These are phyloP conservation scores for Ariolimax columbianus DNA, from an alignment of 2,888 invertebrate species.

Conservation along the genomic window DNA sequence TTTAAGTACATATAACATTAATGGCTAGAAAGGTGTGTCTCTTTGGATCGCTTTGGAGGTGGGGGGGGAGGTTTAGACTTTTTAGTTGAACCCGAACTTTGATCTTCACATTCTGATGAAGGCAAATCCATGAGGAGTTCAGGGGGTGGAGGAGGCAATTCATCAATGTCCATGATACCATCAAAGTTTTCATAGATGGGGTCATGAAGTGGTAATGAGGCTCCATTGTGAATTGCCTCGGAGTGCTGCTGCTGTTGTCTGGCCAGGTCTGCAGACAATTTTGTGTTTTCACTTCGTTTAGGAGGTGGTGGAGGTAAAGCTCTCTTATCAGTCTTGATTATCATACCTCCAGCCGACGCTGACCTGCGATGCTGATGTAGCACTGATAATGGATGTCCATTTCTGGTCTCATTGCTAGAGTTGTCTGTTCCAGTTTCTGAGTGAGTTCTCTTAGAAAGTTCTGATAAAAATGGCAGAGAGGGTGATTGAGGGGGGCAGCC, in stretches of 20 bases:
- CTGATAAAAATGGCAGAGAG: slow-evolving; percentile 67
- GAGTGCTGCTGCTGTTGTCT: slow-evolving; percentile 43
- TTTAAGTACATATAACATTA: slow-evolving; percentile 26
- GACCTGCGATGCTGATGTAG: slow-evolving; percentile 55
- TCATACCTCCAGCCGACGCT: slow-evolving; percentile 55
- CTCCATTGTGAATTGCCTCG: slow-evolving; percentile 29
- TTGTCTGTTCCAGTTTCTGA: slow-evolving; percentile 40
- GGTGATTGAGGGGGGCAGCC: slow-evolving; percentile 49
- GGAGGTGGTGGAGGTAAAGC: slow-evolving; percentile 71
- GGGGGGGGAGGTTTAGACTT: slow-evolving; percentile 68
- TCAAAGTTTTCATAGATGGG: slow-evolving; percentile 71
- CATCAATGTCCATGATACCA: slow-evolving; percentile 72
- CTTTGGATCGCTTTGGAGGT: slow-evolving; percentile 70
- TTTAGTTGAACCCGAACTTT: slow-evolving; percentile 53
- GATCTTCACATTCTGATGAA: slow-evolving; percentile 51
- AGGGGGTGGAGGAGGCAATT: slow-evolving; percentile 76
- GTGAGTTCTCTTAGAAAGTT: slow-evolving; percentile 58
- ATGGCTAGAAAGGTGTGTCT: slow-evolving; percentile 66
- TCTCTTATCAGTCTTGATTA: slow-evolving; percentile 54
- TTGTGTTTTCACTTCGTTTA: slow-evolving; percentile 69
- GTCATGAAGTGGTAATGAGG: slow-evolving; percentile 51
- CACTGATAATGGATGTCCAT: slow-evolving; percentile 23
- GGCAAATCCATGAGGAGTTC: slow-evolving; percentile 69
- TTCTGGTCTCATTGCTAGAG: slow-evolving; percentile 43
- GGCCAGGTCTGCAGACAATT: slow-evolving; percentile 60